Base-by-base conservation (phyloP, 2,888 invertebrate genomes). In the Agonopterix arenella region DNA sequence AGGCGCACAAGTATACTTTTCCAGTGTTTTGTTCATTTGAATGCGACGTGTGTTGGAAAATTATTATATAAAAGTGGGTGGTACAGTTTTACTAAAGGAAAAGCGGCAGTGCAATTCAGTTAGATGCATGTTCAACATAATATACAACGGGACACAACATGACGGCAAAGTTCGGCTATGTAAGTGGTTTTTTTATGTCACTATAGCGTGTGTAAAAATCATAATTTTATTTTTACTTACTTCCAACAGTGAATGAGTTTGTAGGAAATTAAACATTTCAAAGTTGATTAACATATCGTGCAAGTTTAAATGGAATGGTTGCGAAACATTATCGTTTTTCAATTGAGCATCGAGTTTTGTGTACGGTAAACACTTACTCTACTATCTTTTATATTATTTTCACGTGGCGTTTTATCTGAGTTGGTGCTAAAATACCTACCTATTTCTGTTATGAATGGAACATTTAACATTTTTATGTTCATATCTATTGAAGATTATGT, bases 161-260 rank as follows among this genome's bases (percentile, higher is more conserved):
- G 90, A 90, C 90, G 90, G 90, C 89, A 90, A 89, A 89, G 86
- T 86, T 89, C 80, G 89, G 90, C 90, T 90, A 90, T 90, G 90
- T 90, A 74, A 83, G 90, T 89, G 59, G 59, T 38, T 43, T 28
- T 28, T 28, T 28, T 28, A 28, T 8, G n/a, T 13, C 46, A 38
- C 37, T 18, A 38, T 46, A 40, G 38, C 16, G 16, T 8, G 38
- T 7, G n/a, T 36, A 18, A 18, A 36, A n/a, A 11, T 36, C 36
- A 11, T 7, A 11, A n/a, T n/a, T 28, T 40, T 4, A 0, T 13
- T 41, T 50, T 54, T 49, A 49, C 43, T 8, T 11, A 43, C 11
- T 43, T 8, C 10, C 11, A 5, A 43, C 11, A 13, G 13, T 43
- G 43, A 11, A 11, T 43, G 8, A 43, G 5, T 28, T 28, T 28